Evolutionary conservation across 2,113 vertebrate genomes (phyloP).

Genomic region (Puntigrus tetrazona): DNA sequence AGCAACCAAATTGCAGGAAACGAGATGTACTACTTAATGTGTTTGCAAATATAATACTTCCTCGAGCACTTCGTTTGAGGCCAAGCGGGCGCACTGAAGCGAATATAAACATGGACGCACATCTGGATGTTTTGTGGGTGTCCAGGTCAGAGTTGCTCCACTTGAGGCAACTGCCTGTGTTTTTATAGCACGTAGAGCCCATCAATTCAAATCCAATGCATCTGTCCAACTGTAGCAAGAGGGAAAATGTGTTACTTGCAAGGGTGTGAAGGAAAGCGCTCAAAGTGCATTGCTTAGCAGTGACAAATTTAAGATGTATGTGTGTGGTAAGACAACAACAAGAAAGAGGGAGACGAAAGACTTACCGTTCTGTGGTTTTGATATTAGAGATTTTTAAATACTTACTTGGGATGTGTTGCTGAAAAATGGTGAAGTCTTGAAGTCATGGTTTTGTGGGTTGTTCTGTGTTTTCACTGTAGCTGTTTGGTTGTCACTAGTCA

Average conservation of each 20-base stretch:
- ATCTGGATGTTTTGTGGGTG: slow-evolving; percentile 67
- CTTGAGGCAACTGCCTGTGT: slow-evolving; percentile 58
- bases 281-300: slow-evolving; percentile 49
- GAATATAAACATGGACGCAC: slow-evolving; percentile 66
- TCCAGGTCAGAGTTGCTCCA: slow-evolving; percentile 64
- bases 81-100: slow-evolving; percentile 60
- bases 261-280: slow-evolving; percentile 53
- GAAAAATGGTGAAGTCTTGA: background rate
- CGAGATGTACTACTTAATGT: slow-evolving; percentile 73
- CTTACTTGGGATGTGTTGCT: background rate
- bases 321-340: slow-evolving; percentile 40
- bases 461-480: background rate
- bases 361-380: slow-evolving; percentile 33
- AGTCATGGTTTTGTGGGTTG: slow-evolving; percentile 20
- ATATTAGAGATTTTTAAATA: background rate
- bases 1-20: slow-evolving; percentile 74
- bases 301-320: slow-evolving; percentile 54
- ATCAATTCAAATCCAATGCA: slow-evolving; percentile 54
- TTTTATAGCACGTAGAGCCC: slow-evolving; percentile 61
- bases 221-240: slow-evolving; percentile 46
- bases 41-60: slow-evolving; percentile 74
- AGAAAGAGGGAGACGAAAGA: slow-evolving; percentile 35
- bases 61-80: slow-evolving; percentile 64
- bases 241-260: slow-evolving; percentile 45
- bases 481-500: slow-evolving; percentile 30